These are phyloP conservation scores for Adela reaumurella DNA, from an alignment of 2,888 invertebrate species.

Conservation along the genomic window DNA sequence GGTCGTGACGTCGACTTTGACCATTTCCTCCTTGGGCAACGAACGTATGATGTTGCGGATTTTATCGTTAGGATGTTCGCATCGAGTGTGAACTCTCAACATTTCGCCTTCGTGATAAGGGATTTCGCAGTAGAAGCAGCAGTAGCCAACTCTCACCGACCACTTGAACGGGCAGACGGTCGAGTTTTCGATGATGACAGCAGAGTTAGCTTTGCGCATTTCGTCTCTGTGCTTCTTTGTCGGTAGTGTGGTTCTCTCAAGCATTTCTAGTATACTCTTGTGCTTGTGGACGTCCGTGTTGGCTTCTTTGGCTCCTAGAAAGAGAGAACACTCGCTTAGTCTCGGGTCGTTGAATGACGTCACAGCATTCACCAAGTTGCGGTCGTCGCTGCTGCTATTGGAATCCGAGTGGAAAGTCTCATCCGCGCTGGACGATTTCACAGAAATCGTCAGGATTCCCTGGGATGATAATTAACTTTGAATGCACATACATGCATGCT, in stretches of 20 bases:
- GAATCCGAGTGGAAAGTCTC: too few relatives aligned
- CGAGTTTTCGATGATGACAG: constrained; percentile 34
- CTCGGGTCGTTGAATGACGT: not conserved
- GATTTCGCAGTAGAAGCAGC: constrained; percentile 41
- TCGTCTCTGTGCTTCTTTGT: constrained; percentile 27
- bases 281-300: not conserved
- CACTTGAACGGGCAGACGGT: constrained; percentile 36
- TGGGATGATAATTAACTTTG: too few relatives aligned
- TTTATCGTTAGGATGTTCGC: constrained; percentile 14
- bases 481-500: too few relatives aligned
- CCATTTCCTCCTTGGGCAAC: constrained; percentile 34
- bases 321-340: constrained; percentile 1
- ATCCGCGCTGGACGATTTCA: too few relatives aligned
- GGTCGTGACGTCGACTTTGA: constrained; percentile 34
- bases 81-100: constrained; percentile 23
- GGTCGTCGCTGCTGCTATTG: too few relatives aligned
- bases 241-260: not conserved
- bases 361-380: not conserved
- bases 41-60: not conserved
- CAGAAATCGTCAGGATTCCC: too few relatives aligned
- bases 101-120: constrained; percentile 23
- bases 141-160: constrained; percentile 10
- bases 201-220: constrained; percentile 37
- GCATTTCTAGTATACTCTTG: not conserved
- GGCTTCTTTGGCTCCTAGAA: constrained; percentile 1